These are phyloP conservation scores for Drosophila neocordata DNA, from an alignment of 1,140 invertebrate species.

Conservation along the genomic window DNA sequence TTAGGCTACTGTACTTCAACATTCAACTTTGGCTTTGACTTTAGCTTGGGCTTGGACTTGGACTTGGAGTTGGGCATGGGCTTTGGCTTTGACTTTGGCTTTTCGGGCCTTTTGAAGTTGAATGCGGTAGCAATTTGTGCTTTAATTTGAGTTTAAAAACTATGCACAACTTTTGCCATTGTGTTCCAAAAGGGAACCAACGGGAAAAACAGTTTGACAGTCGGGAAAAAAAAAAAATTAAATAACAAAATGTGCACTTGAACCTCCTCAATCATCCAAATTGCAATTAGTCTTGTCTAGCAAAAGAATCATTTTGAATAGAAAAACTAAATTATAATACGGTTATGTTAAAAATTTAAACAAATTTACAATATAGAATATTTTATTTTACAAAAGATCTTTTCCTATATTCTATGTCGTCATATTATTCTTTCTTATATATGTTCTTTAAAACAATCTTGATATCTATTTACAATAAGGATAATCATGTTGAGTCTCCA, in stretches of 20 bases:
- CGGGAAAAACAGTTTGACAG: constrained; percentile 11
- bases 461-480: too few relatives aligned
- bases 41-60: constrained; percentile 11
- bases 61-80: constrained; percentile 21
- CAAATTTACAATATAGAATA: too few relatives aligned
- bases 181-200: constrained; percentile 5
- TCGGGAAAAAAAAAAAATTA: background rate
- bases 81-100: constrained; percentile 34
- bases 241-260: too few relatives aligned
- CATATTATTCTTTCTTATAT: too few relatives aligned
- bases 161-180: constrained; percentile 66
- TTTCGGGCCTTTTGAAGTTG: constrained; percentile 64
- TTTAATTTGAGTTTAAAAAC: constrained; percentile 81
- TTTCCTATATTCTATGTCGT: too few relatives aligned
- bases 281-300: background rate
- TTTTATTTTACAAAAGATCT: too few relatives aligned
- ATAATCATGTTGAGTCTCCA: too few relatives aligned
- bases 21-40: background rate
- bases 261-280: constrained; percentile 1
- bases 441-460: too few relatives aligned
- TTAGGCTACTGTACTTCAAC: constrained; percentile 55
- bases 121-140: constrained; percentile 79
- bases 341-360: too few relatives aligned
- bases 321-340: background rate
- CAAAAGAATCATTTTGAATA: background rate